These are phyloP conservation scores for Coccyzus lansbergi DNA, from an alignment of 2,797 vertebrate genomes.

Conservation along the genomic window DNA sequence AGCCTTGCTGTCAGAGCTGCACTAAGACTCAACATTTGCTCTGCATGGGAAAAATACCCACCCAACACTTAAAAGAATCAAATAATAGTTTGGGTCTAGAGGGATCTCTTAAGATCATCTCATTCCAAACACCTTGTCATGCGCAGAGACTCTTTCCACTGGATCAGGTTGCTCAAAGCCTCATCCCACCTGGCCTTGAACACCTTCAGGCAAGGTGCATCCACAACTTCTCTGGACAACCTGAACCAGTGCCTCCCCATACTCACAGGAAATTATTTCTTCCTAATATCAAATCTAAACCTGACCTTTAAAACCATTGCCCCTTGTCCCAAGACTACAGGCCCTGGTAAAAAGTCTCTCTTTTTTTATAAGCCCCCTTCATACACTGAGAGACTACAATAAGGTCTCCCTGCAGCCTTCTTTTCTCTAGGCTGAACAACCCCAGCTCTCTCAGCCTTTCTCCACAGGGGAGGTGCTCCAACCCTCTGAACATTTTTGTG, in stretches of 20 bases:
- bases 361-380: not conserved
- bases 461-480: not conserved
- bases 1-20: not conserved
- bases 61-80: not conserved
- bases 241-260: not conserved
- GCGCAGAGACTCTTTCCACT: not conserved
- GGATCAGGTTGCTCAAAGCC: not conserved
- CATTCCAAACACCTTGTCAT: not conserved
- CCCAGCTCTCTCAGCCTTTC: not conserved
- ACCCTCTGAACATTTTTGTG: no score
- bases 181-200: not conserved
- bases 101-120: not conserved
- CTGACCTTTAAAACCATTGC: not conserved
- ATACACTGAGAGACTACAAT: not conserved
- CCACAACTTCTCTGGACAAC: not conserved
- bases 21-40: not conserved
- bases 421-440: not conserved
- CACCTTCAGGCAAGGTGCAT: not conserved
- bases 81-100: not conserved
- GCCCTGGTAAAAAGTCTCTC: not conserved
- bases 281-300: not conserved
- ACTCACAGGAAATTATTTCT: no score
- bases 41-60: not conserved
- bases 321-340: not conserved
- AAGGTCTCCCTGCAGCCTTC: not conserved